A percentile compares a stretch with the other conserved stretches of the same genome.
Evolutionary conservation across 2,888 invertebrate species (phyloP).

Genomic region (Thecocarcelia acutangulata): DNA sequence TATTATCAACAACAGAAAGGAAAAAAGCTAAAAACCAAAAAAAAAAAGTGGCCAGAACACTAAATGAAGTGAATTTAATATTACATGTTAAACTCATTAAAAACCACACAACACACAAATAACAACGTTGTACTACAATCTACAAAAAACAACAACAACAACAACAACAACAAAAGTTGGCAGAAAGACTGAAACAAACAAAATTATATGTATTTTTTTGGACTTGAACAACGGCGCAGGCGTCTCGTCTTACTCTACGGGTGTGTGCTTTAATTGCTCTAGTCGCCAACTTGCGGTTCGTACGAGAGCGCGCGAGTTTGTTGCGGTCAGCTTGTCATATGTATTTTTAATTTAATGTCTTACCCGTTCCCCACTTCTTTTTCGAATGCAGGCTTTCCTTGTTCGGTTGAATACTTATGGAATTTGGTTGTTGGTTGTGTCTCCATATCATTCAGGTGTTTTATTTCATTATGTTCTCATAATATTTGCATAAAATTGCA

Average conservation of each 20-base stretch:
- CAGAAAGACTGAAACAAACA: constrained; percentile 46
- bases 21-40: constrained; percentile 27
- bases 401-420: constrained; percentile 7
- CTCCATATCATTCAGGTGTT: constrained; percentile 52
- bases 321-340: constrained; percentile 75
- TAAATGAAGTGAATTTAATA: constrained; percentile 70
- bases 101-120: constrained; percentile 67
- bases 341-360: constrained; percentile 39
- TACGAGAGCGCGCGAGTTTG: constrained; percentile 55
- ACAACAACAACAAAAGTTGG: constrained; percentile 32
- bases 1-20: constrained; percentile 50
- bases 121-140: constrained; percentile 32
- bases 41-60: neutral
- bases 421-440: constrained; percentile 1
- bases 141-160: constrained; percentile 30
- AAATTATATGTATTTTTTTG: constrained; percentile 46
- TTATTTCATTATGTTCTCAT: constrained; percentile 28
- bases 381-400: constrained; percentile 13
- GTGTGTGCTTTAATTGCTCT: constrained; percentile 69
- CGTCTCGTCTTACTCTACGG: constrained; percentile 66
- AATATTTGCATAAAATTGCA: constrained; percentile 60
- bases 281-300: constrained; percentile 68
- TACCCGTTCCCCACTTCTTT: constrained; percentile 75
- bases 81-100: constrained; percentile 74
- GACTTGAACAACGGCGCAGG: constrained; percentile 54